Conservation (phyloP, 2,113 vertebrate species). For the Perca fluviatilis region DNA sequence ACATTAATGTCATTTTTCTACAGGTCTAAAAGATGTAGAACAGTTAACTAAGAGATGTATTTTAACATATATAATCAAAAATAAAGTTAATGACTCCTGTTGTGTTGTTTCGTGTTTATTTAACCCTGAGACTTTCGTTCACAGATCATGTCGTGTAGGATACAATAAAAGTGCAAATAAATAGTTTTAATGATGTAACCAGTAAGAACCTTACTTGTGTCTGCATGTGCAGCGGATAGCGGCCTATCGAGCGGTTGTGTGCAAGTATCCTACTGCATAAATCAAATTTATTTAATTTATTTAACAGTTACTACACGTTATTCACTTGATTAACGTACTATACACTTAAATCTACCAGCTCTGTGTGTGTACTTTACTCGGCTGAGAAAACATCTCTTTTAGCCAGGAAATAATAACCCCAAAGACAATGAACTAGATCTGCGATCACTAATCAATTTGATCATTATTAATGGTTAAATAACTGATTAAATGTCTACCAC, state of each 20-base stretch:
- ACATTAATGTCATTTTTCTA: conserved; percentile 55
- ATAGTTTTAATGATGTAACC: conserved; percentile 13
- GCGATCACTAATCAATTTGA: too few relatives aligned
- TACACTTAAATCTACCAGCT: too few relatives aligned
- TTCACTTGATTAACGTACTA: neutral
- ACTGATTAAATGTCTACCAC: neutral
- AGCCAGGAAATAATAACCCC: neutral
- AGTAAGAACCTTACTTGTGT: neutral
- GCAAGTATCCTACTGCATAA: too few relatives aligned
- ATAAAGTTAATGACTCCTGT: too few relatives aligned
- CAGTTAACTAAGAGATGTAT: conserved; percentile 62
- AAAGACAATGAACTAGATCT: too few relatives aligned
- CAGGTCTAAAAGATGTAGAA: neutral
- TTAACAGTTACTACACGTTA: too few relatives aligned
- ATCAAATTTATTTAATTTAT: too few relatives aligned
- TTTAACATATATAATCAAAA: conserved; percentile 56
- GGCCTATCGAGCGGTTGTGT: too few relatives aligned
- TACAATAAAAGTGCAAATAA: conserved; percentile 46
- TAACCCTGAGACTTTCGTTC: conserved; percentile 52
- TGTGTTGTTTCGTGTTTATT: conserved; percentile 46
- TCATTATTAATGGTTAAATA: too few relatives aligned
- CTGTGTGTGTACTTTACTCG: too few relatives aligned
- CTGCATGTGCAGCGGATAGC: conserved; percentile 1
- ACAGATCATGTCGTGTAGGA: conserved; percentile 45
- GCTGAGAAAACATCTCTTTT: neutral